Evolutionary conservation across 2,113 vertebrate species (phyloP), one percentile per base, ranked within the genome.

Genomic region (Myrmecobius fasciatus): DNA sequence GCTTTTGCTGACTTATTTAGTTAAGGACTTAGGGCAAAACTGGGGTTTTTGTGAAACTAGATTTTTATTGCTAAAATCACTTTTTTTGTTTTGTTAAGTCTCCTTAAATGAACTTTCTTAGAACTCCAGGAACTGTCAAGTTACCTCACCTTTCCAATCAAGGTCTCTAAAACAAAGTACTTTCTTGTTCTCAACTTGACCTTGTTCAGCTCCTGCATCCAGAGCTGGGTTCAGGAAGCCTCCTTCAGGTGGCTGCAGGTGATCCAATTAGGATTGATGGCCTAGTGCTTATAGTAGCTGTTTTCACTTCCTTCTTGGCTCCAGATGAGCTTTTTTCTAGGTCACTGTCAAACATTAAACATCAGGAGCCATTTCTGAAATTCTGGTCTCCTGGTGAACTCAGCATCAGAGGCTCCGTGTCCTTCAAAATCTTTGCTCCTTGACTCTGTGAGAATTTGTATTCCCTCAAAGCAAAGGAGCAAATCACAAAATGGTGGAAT

Each of bases 371-470:
- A 0, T 53, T 12, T 46, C 95, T 43, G 53, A 47, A 0, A 51
- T 0, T 0, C 47, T 1, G 4, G 89, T 93, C 52, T 26, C 25
- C 52, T n/a, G 10, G 52, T 90, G 53, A 83, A 83, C 20, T 83
- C 89, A 88, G n/a, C 93, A 25, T 47, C 31, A 60, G 28, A 10
- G 92, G 75, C n/a, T 83, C 36, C 89, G 92, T 92, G 31, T 83
- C 54, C 94, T 0, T 53, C 96, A 83, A 22, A 94, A 53, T 1
- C 8, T 43, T 26, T 51, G 54, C 83, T 92, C 94, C 5, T 48
- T 26, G 52, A 49, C 83, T 93, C 94, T 89, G 52, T 75, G 89
- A 91, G 89, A 25, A 26, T 94, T 51, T 93, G 51, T 83, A 83
- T 43, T 83, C 67, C n/a, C 91, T 90, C 52, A 89, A 60, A 83